Evolutionary conservation across 2,797 vertebrate genomes (phyloP).

Genomic region (Bufotes viridis): DNA sequence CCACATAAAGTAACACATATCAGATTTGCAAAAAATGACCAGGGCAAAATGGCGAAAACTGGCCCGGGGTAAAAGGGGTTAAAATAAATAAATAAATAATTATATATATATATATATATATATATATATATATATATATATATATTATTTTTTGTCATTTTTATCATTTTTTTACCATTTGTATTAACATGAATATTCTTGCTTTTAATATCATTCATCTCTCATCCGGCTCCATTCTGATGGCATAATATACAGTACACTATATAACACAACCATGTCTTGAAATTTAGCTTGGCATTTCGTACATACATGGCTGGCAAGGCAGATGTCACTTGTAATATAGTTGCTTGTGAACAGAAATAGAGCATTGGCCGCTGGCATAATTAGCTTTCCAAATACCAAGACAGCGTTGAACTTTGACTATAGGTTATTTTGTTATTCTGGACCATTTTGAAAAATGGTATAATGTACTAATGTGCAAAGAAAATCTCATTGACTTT

Average conservation of each 20-base stretch:
- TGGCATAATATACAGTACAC: conserved; percentile 10
- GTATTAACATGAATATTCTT: neutral
- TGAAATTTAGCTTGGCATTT: conserved; percentile 38
- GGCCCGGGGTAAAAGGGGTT: no score
- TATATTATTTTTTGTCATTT: neutral
- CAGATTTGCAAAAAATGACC: no score
- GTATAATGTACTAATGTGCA: neutral
- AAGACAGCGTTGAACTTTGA: conserved; percentile 39
- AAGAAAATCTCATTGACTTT: neutral
- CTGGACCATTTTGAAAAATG: conserved; percentile 20
- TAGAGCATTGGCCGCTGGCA: conserved; percentile 33
- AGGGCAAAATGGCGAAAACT: no score
- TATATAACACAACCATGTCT: conserved; percentile 27
- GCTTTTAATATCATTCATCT: conserved; percentile 15
- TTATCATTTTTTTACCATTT: neutral
- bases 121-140: neutral
- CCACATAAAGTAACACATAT: no score
- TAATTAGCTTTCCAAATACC: conserved; percentile 30
- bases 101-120: no score
- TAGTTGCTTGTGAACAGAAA: conserved; percentile 9
- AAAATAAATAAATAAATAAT: no score
- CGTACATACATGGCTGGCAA: conserved; percentile 17
- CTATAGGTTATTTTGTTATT: conserved; percentile 30
- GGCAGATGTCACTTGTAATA: conserved; percentile 45
- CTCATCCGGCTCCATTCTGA: neutral